phyloP scores from a whole-genome alignment of 2,888 invertebrate species.

The Drosophila nr. medialis region DNA sequence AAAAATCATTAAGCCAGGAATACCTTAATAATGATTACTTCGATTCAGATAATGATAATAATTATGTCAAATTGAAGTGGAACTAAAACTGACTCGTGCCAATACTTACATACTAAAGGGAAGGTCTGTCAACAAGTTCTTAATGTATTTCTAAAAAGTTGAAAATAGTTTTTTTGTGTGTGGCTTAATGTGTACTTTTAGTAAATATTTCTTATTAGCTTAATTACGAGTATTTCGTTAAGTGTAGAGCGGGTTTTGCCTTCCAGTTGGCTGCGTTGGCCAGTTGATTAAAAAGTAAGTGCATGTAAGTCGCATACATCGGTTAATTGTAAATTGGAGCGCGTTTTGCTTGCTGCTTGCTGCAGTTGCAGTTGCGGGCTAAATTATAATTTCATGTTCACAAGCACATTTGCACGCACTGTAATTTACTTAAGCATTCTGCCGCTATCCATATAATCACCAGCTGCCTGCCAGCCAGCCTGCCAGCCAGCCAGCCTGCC shows the following conservation, averaged over 20 bases:
- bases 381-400: slow-evolving; percentile 80
- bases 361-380: slow-evolving; percentile 48
- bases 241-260: slow-evolving; percentile 3
- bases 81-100: background rate
- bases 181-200: no score
- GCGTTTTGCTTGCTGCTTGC: slow-evolving; percentile 35
- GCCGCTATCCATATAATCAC: slow-evolving; percentile 68
- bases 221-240: background rate
- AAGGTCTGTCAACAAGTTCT: background rate
- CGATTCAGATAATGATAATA: background rate
- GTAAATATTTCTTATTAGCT: background rate
- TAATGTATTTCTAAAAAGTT: background rate
- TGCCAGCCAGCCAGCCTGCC: slow-evolving; percentile 3
- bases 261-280: slow-evolving; percentile 14
- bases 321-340: slow-evolving; percentile 70
- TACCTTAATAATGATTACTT: background rate
- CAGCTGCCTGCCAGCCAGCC: slow-evolving; percentile 27
- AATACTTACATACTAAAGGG: background rate
- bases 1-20: rapidly evolving
- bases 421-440: slow-evolving; percentile 81
- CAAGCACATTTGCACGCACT: slow-evolving; percentile 82
- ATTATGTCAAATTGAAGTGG: background rate
- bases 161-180: background rate
- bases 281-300: slow-evolving; percentile 69
- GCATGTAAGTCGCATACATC: slow-evolving; percentile 48